Evolutionary conservation across 35 echinoderm and acorn worm species (phyloP), one percentile per base, ranked within the genome.

Genomic region (Ptychodera flava): DNA sequence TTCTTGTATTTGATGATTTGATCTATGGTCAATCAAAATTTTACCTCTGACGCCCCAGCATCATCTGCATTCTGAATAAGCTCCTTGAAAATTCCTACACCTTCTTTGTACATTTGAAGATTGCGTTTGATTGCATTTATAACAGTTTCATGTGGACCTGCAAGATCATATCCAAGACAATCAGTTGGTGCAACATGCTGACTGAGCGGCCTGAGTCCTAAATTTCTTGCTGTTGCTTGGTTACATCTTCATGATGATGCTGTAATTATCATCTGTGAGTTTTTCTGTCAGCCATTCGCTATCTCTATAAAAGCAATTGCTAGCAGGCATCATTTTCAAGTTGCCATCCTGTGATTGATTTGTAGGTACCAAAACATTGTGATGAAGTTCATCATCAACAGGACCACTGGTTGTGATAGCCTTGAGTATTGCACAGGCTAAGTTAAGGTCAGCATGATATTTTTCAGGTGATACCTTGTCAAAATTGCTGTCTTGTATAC

Each of bases 11-110:
- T 97, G 31, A 53, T n/a, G 30, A 79, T 97, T 97, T 2, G 36
- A 84, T 36, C 95, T 81, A 34, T 89, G 87, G 35, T 97, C 95
- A 30, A 97, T 84, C 30, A 96, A 88, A 96, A 96, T 31, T 84
- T 86, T 16, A 96, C 91, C 36, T 93, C 91, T 22, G 34, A 77
- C 27, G 94, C 94, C 27, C 94, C 91, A 80, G 94, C 94, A 78
- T 96, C 94, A 27, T 96, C 94, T n/a, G 94, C 90, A 96, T 96
- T 96, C 36, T 96, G 94, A 34, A 96, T 89, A 36, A 96, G 75
- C 36, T 96, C 94, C 78, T 92, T 96, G 15, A 85, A 79, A n/a
- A 95, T 89, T 28, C 77, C 80, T 1, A 32, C 35, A n/a, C 81
- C 87, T 36, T 89, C 82, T 64, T 95, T 84, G 31, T 45, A 76